Evolutionary conservation across 2,113 vertebrate species (phyloP).

Genomic region (Dermatemys mawii): DNA sequence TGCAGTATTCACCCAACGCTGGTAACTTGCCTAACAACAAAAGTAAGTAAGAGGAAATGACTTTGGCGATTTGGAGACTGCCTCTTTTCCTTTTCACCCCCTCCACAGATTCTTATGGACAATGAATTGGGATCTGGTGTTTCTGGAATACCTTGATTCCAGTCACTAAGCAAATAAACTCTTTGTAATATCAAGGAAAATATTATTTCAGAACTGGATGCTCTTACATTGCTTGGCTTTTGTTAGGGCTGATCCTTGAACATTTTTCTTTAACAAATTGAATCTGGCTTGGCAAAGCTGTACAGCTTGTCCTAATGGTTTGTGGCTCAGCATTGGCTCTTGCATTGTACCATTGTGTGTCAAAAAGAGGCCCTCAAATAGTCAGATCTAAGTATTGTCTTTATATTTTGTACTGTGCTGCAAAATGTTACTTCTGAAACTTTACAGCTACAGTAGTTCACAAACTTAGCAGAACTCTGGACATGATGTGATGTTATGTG

Average conservation of each 20-base stretch:
- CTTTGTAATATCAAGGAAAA: not conserved
- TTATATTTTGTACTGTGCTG: not conserved
- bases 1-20: not conserved
- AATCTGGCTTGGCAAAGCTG: not conserved
- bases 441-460: too few relatives aligned
- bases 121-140: not conserved
- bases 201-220: not conserved
- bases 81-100: not conserved
- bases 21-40: not conserved
- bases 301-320: not conserved
- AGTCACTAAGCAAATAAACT: not conserved
- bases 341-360: constrained; percentile 8
- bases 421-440: not conserved
- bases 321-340: not conserved
- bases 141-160: not conserved
- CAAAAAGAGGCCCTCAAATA: not conserved
- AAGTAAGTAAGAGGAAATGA: not conserved
- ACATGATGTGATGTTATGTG: too few relatives aligned
- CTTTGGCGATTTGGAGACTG: not conserved
- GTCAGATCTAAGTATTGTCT: not conserved
- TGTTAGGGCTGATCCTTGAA: not conserved
- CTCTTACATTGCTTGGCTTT: not conserved
- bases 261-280: not conserved
- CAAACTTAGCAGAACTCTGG: too few relatives aligned
- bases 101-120: not conserved